Percentiles rank a stretch among this genome's conserved stretches.
Conservation (phyloP, 2,888 invertebrate genomes). For the Brachynemurus nebulosus region DNA sequence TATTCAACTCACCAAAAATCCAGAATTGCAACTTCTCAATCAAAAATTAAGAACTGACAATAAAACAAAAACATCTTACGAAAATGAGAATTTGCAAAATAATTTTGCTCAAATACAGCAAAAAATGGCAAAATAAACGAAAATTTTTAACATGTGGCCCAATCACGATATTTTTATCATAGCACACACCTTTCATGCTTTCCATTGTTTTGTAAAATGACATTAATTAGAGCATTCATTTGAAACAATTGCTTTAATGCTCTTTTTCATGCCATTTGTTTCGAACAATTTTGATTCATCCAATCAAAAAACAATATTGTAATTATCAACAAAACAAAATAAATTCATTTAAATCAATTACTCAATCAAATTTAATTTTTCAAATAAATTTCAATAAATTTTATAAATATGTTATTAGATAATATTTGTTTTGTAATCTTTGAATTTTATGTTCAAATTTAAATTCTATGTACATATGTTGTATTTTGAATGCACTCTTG, state of each 20-base stretch:
- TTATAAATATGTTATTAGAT: no score
- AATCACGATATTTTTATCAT: slow-evolving; percentile 12
- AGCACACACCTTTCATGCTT: slow-evolving; percentile 6
- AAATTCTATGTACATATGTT: no score
- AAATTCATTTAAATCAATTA: no score
- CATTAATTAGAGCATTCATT: slow-evolving; percentile 2
- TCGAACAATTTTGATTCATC: no score
- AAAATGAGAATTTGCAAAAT: background rate
- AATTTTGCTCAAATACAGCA: background rate
- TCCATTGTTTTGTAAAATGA: slow-evolving; percentile 1
- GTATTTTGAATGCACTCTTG: slow-evolving; percentile 5
- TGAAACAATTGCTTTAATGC: background rate
- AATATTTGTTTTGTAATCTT: no score
- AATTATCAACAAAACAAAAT: no score
- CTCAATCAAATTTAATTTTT: no score
- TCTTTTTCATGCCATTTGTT: slow-evolving; percentile 4
- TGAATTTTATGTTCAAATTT: no score
- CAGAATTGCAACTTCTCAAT: background rate
- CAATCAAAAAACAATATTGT: no score
- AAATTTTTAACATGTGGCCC: slow-evolving; percentile 10
- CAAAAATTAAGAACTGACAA: background rate
- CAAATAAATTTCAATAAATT: no score
- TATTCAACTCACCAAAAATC: background rate
- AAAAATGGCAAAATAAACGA: background rate
- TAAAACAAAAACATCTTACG: background rate